Conservation (phyloP, 2,113 vertebrate species). For the Rhabdornis inornatus region DNA sequence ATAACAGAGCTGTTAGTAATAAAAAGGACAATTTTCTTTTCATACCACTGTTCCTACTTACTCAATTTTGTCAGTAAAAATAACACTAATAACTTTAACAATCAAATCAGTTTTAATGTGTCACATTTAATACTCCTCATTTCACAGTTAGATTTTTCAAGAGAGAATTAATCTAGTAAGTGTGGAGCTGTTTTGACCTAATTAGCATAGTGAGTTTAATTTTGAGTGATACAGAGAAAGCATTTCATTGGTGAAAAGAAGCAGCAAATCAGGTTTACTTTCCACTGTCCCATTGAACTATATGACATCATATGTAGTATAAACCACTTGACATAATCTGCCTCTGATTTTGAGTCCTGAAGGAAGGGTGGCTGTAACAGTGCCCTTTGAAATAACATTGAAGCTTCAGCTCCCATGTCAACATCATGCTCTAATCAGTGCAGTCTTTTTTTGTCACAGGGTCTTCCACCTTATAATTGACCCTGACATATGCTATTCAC, state of each 20-base stretch:
- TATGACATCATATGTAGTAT: background rate
- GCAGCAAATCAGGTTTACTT: background rate
- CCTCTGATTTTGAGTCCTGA: conserved; percentile 34
- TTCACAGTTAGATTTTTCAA: background rate
- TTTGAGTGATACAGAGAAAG: background rate
- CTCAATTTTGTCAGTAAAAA: background rate
- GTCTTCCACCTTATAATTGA: conserved; percentile 70
- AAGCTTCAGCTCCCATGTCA: conserved; percentile 54
- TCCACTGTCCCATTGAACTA: background rate
- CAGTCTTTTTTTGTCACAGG: conserved; percentile 64
- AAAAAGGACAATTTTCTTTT: background rate
- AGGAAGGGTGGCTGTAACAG: conserved; percentile 23
- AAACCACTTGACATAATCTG: conserved; percentile 14
- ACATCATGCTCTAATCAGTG: conserved; percentile 64
- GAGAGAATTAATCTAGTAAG: background rate
- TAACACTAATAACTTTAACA: conserved; percentile 1
- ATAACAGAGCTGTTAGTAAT: background rate
- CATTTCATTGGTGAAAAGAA: background rate
- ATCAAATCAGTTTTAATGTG: conserved; percentile 10
- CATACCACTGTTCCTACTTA: background rate
- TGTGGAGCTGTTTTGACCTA: background rate
- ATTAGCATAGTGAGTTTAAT: background rate
- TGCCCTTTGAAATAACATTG: conserved; percentile 57
- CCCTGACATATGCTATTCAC: conserved; percentile 69
- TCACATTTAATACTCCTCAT: background rate